Base-by-base conservation (phyloP, 2,113 vertebrate species). In the Epinephelus cyanopodus region DNA sequence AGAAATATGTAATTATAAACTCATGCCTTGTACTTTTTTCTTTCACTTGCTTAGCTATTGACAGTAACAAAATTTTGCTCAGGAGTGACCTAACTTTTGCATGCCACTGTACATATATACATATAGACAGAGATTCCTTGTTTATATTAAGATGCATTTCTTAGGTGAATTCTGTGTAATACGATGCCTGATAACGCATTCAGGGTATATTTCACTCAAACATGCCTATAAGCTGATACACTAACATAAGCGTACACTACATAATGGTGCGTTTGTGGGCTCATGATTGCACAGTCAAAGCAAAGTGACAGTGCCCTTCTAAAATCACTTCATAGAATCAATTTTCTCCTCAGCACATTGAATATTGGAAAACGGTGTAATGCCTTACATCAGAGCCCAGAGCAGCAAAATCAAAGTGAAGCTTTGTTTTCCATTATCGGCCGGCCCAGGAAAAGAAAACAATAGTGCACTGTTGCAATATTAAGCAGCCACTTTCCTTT, bases 351-450 rank as follows among this genome's bases (percentile, higher is more conserved):
- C 42, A 29, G 19, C 82, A 62, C 75, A 79, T 47, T 73, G 63
- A 73, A 79, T 86, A 81, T 79, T 45, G 63, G 74, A 88, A 85
- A 92, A 80, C 65, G 87, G 42, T 23, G 45, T 6, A 71, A 62
- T 33, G 33, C 68, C 63, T 71, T 27, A 66, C 37, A 84, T 54
- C 64, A 53, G 45, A 52, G 53, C 72, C 39, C 25, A 48, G 39
- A 82, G 53, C 78, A 45, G 70, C 71, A 52, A 37, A 74, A 78
- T 72, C 74, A 77, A 25, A 77, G 63, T 4, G 5, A 83, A 33
- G 79, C 81, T 77, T 87, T 90, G 83, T 79, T 89, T 91, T 85
- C 81, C 79, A 89, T 91, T 89, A 86, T 68, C 27, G 14, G 19
- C 45, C 39, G 5, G n/a, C 15, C 12, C 39, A 1, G 50, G 29